Percentiles rank a stretch among this genome's conserved stretches.
Evolutionary conservation across 2,113 vertebrate species (phyloP).

Genomic region (Plotosus lineatus): DNA sequence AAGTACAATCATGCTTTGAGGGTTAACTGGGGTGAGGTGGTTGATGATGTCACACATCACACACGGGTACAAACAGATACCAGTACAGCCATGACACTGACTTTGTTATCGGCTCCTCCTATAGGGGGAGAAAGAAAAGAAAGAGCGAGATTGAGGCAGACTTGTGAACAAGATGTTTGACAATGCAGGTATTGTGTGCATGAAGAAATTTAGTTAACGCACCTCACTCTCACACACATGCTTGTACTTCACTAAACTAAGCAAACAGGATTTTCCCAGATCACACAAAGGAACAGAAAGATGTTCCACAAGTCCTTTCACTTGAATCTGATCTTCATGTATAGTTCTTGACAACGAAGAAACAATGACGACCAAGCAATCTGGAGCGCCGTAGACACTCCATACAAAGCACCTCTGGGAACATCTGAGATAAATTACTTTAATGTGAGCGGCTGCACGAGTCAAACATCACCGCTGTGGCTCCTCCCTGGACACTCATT

Average conservation of each 20-base stretch:
- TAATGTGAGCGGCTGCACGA: conserved; percentile 17
- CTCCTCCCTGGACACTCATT: conserved; percentile 36
- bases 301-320: conserved; percentile 1
- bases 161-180: neutral
- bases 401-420: neutral
- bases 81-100: conserved; percentile 64
- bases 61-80: conserved; percentile 42
- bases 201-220: conserved; percentile 21
- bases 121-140: neutral
- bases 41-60: neutral
- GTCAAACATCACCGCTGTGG: conserved; percentile 21
- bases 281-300: conserved; percentile 20
- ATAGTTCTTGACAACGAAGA: conserved; percentile 3
- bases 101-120: conserved; percentile 65
- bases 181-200: conserved; percentile 53
- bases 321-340: conserved; percentile 1
- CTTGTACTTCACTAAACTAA: conserved; percentile 12
- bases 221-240: conserved; percentile 28
- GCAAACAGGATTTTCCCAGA: conserved; percentile 25
- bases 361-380: conserved; percentile 20
- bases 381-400: neutral
- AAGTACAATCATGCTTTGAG: conserved; percentile 15
- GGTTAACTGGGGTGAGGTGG: conserved; percentile 27
- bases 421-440: conserved; percentile 37
- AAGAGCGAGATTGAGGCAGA: neutral